Evolutionary conservation across 30 jellyfish, hydroid and myxozoan genomes (phyloP).

Genomic region (Aurelia coerulea): DNA sequence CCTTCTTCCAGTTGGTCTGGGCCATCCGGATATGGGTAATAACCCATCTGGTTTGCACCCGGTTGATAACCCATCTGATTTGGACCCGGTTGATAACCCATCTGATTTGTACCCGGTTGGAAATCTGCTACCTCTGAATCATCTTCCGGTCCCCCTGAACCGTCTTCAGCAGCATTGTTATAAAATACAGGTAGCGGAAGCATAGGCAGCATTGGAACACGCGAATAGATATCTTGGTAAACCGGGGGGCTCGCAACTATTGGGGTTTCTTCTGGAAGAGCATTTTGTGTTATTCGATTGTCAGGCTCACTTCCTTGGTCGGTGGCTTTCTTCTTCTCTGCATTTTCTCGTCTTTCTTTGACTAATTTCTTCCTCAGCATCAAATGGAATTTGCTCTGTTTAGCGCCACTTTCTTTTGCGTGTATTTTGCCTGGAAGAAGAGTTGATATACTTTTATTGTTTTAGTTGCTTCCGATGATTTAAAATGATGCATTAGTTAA

Average conservation of each 20-base stretch:
- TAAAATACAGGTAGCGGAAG: slow-evolving; percentile 74
- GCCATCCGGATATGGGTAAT: no score
- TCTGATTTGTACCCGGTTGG: not conserved
- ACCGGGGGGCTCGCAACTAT: slow-evolving; percentile 72
- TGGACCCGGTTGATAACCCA: no score
- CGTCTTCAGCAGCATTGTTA: slow-evolving; percentile 31
- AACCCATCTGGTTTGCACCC: no score
- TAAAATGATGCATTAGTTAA: no score
- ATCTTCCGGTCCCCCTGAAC: slow-evolving; percentile 48
- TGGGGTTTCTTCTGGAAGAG: slow-evolving; percentile 59
- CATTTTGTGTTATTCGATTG: slow-evolving; percentile 57
- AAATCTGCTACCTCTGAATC: slow-evolving; percentile 25
- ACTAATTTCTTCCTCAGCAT: slow-evolving; percentile 65
- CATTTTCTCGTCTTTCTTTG: slow-evolving; percentile 57
- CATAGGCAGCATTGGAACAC: slow-evolving; percentile 75
- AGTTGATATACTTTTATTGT: not conserved
- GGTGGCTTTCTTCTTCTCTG: slow-evolving; percentile 38
- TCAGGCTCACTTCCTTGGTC: slow-evolving; percentile 54
- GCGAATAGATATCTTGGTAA: slow-evolving; percentile 73
- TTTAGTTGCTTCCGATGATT: not conserved
- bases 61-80: no score
- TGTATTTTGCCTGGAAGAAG: slow-evolving; percentile 23
- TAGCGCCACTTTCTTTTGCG: slow-evolving; percentile 20
- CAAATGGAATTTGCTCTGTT: slow-evolving; percentile 56
- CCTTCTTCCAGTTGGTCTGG: not conserved